These are phyloP conservation scores for Cantharis nigra DNA, from an alignment of 2,888 invertebrate genomes.

Conservation along the genomic window DNA sequence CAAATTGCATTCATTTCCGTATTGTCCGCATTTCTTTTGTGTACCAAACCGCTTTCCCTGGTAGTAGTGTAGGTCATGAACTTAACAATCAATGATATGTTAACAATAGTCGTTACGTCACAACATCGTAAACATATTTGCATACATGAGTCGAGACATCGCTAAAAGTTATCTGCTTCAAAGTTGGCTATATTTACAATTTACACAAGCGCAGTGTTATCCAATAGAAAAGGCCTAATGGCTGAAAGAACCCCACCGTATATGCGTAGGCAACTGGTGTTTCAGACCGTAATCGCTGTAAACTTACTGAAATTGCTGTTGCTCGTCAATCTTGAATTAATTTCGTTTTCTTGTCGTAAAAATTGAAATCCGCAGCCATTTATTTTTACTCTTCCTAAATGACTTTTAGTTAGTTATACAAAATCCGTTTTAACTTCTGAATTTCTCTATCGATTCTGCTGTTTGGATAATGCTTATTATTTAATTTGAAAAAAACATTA, in stretches of 20 bases:
- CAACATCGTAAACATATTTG: constrained; percentile 55
- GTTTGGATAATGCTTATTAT: background rate
- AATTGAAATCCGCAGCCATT: constrained; percentile 12
- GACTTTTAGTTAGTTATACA: background rate
- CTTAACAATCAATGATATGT: constrained; percentile 57
- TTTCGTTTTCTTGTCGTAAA: constrained; percentile 20
- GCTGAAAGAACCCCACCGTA: constrained; percentile 43
- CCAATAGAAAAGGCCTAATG: constrained; percentile 50
- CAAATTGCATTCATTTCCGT: constrained; percentile 37
- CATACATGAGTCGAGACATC: constrained; percentile 44
- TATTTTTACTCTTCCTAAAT: background rate
- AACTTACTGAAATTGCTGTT: constrained; percentile 6
- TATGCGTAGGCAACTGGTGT: constrained; percentile 42
- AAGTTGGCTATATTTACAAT: constrained; percentile 35
- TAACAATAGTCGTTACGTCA: constrained; percentile 55
- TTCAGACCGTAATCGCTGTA: constrained; percentile 24
- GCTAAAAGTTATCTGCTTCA: constrained; percentile 27
- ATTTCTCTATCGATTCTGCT: background rate
- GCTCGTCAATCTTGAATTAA: constrained; percentile 21
- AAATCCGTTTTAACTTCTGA: background rate
- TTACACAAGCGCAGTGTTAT: constrained; percentile 40
- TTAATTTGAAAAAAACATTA: background rate
- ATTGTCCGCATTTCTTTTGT: constrained; percentile 39
- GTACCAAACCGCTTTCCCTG: constrained; percentile 52
- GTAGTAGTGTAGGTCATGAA: constrained; percentile 56